Conservation (phyloP, 2,888 invertebrate genomes). For the Machimus rusticus region DNA sequence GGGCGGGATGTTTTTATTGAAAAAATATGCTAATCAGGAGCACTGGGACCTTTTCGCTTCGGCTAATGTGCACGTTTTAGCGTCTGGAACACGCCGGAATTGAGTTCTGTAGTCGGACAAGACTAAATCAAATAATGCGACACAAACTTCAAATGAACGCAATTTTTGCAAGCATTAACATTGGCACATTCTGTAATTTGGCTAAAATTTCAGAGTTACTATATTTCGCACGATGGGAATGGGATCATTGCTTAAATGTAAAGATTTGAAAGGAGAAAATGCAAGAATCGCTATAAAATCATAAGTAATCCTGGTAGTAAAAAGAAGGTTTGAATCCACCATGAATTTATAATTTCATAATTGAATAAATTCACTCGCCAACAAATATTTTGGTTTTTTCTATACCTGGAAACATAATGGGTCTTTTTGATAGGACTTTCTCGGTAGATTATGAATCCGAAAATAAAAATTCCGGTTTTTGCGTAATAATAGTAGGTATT, state of each 20-base stretch:
- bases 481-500: too few relatives aligned
- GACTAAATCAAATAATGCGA: not conserved
- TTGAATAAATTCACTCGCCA: too few relatives aligned
- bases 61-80: conserved; percentile 4
- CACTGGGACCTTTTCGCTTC: not conserved
- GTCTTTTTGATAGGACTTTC: too few relatives aligned
- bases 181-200: not conserved
- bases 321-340: too few relatives aligned
- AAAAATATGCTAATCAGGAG: conserved; percentile 45
- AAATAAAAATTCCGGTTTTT: too few relatives aligned
- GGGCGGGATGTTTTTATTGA: conserved; percentile 45
- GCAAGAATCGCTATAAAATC: too few relatives aligned
- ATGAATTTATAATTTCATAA: too few relatives aligned
- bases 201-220: not conserved
- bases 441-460: too few relatives aligned
- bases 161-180: not conserved
- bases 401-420: too few relatives aligned
- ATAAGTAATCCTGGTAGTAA: too few relatives aligned
- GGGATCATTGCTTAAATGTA: not conserved
- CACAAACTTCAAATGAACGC: not conserved
- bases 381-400: too few relatives aligned
- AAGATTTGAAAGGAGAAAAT: too few relatives aligned
- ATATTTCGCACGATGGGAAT: not conserved
- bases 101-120: not conserved
- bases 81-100: conserved; percentile 10